phyloP scores from a whole-genome alignment of 2,113 vertebrate genomes.

The Notechis scutatus region DNA sequence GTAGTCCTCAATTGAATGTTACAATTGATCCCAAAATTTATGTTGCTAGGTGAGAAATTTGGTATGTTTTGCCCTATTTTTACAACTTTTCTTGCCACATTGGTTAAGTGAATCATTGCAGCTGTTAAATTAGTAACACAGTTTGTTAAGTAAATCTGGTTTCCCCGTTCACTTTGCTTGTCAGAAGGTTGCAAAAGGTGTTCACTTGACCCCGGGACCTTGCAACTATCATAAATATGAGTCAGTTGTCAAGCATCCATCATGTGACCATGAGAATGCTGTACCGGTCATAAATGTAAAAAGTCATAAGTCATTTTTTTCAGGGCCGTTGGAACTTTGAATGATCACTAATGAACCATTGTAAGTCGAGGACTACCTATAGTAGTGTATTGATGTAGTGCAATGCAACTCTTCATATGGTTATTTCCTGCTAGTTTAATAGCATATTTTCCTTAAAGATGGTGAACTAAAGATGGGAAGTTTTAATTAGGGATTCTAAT shows the following conservation, averaged over 20 bases:
- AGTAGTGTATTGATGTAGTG: slow-evolving; percentile 8
- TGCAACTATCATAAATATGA: not conserved
- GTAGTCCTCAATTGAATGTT: too few species aligned
- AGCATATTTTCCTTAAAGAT: not conserved
- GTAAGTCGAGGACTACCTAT: not conserved
- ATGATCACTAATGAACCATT: not conserved
- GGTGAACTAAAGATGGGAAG: not conserved
- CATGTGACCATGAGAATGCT: not conserved
- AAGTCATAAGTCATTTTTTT: not conserved
- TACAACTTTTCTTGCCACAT: too few species aligned
- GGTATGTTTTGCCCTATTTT: too few species aligned
- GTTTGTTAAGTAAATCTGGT: too few species aligned
- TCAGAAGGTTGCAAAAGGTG: too few species aligned
- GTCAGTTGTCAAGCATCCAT: not conserved
- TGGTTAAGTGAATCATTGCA: too few species aligned
- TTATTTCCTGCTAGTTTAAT: slow-evolving; percentile 16
- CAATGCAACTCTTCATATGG: slow-evolving; percentile 31
- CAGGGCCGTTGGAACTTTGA: not conserved
- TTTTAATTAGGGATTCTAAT: slow-evolving; percentile 23
- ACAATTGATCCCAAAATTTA: too few species aligned
- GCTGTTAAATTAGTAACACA: too few species aligned
- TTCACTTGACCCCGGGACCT: too few species aligned
- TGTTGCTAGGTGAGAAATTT: too few species aligned
- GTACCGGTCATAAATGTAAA: not conserved
- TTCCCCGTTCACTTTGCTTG: too few species aligned